Base-by-base conservation (phyloP, 1,140 invertebrate species). In the Drosophila yakuba region DNA sequence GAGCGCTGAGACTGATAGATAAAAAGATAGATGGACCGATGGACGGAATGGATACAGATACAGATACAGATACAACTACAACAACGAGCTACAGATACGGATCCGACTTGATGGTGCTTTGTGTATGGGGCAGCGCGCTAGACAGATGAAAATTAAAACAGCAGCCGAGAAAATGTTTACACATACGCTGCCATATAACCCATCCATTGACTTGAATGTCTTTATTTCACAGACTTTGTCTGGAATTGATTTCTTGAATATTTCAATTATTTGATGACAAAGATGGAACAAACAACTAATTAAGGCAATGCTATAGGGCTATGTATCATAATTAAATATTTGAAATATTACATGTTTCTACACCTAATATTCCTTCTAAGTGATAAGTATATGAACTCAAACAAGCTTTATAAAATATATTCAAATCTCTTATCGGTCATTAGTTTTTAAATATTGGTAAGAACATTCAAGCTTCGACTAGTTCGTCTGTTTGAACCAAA, bases 111-210 rank as follows among this genome's bases (percentile, higher is more conserved):
- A 82, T 82, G 69, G 32, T 48, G 47, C 54, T 60, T 73, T 73
- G 57, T 63, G 38, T 63, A 63, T 63, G 60, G 60, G 61, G 48
- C 57, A 66, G 50, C 59, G 54, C 43, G 73, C 69, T 50, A 59
- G 77, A 84, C 79, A 84, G 80, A 84, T 77, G 81, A 84, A 84
- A 85, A 85, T 80, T 80, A 76, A 85, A 85, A 85, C 55, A 85
- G 77, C 80, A 85, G 66, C 58, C 54, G 51, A 56, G 38, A 36
- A 41, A 64, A 73, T 84, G 81, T 84, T 84, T 84, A 84, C 81
- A 80, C 59, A 64, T 62, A 43, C 60, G n/a, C 61, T 63, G 4
- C 12, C 36, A 43, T 20, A 23, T 14, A 43, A 4, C 8, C 28
- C 23, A 59, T 60, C 3, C 3, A 35, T 52, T 15, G 17, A 4